These are phyloP conservation scores for Pteropus alecto DNA, from an alignment of 2,113 vertebrate species.

Conservation along the genomic window DNA sequence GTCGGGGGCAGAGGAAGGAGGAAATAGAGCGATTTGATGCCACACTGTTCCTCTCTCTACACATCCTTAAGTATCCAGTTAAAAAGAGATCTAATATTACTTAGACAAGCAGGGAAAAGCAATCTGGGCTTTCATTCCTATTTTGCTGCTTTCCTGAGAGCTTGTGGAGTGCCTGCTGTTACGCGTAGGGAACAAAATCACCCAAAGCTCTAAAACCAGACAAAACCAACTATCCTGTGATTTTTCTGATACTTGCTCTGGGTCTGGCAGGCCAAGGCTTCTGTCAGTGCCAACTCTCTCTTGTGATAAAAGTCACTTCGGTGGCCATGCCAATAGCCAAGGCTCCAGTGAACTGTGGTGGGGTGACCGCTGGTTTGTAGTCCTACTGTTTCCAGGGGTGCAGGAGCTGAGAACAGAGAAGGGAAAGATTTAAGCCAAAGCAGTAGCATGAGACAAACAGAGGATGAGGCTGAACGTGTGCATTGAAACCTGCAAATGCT, in stretches of 20 bases:
- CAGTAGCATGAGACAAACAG: background rate
- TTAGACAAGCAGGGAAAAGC: conserved; percentile 13
- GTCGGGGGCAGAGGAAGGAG: background rate
- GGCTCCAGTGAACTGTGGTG: background rate
- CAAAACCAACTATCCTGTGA: fast-evolving
- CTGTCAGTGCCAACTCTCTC: background rate
- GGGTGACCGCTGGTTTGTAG: background rate
- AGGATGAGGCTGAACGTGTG: fast-evolving
- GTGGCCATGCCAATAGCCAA: background rate
- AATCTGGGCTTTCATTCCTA: background rate
- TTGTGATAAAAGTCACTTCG: background rate
- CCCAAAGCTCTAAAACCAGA: background rate
- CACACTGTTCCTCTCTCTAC: background rate
- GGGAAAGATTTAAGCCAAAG: background rate
- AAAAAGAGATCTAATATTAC: background rate
- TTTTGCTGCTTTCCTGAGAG: background rate
- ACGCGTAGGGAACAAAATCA: background rate
- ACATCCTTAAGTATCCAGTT: background rate
- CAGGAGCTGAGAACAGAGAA: too few species aligned
- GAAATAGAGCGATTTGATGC: conserved; percentile 34
- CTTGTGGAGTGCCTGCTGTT: background rate
- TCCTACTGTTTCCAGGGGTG: background rate
- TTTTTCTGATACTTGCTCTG: background rate
- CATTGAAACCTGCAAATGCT: fast-evolving
- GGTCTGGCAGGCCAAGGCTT: background rate